Base-by-base conservation (phyloP, 1,140 invertebrate species). In the Trachymyrmex septentrionalis region DNA sequence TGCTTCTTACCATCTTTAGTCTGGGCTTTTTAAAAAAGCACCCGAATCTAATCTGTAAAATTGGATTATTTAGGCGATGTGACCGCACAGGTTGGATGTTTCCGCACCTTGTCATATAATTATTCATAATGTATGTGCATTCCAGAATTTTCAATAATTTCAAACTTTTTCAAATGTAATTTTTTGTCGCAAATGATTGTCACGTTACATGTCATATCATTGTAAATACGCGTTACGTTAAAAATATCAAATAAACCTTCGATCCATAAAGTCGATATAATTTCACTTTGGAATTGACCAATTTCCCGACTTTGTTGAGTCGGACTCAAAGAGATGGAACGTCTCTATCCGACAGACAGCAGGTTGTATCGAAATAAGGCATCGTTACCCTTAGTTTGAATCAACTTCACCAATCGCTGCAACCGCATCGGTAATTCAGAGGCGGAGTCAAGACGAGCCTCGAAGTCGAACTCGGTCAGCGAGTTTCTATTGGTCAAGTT, bases 391-490 rank as follows among this genome's bases (percentile, higher is more conserved):
- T 73, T 73, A 73, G 55, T 48, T 73, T 24, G 55, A 7, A 16
- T 38, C 1, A 82, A 73, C 80, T 82, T 73, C 55, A 21, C 80
- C 80, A 82, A 82, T 82, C 67, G 38, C 7, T 24, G 34, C 24
- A 12, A 38, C 38, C 19, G 24, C 67, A 73, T 82, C 67, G 55
- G 67, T 59, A 82, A 82, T 48, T 55, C 63, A 59, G 69, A 48
- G 80, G 80, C 80, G 80, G 80, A 72, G 78, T 53, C 67, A 82
- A 71, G 78, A 71, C 78, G 53, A 59, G 55, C 44, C 69, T 61
- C 53, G 4, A 82, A 73, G 80, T 82, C 55, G 55, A 55, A 59
- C 55, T 73, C 55, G 80, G 80, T 82, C 80, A 73, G 55, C 55
- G 24, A n/a, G 34, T 61, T 34, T 57, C 34, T 38, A 82, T 82